A percentile compares a stretch with the other conserved stretches of the same genome.
phyloP scores from a whole-genome alignment of 2,113 vertebrate species.

The Malurus melanocephalus region DNA sequence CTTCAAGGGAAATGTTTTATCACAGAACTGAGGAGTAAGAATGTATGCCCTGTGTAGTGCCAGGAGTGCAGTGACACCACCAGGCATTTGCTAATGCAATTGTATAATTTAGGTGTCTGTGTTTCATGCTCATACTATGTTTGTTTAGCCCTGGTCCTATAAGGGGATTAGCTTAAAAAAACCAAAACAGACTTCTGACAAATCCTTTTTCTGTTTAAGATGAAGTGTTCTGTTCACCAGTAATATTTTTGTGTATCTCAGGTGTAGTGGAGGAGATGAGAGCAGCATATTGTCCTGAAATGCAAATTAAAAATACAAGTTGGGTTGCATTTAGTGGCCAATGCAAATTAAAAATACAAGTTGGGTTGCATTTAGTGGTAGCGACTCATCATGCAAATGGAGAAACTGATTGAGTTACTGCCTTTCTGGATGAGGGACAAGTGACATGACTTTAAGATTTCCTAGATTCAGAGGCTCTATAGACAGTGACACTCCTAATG shows the following conservation, averaged over 20 bases:
- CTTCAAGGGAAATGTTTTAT: neutral
- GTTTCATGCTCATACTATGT: neutral
- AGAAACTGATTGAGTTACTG: neutral
- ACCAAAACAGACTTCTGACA: neutral
- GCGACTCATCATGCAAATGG: neutral
- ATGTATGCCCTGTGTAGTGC: accelerated
- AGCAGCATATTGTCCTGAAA: neutral
- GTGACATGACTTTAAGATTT: neutral
- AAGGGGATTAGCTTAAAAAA: neutral
- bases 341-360: neutral
- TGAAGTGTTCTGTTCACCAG: neutral
- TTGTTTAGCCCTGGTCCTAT: neutral
- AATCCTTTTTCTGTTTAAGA: neutral
- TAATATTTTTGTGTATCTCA: neutral
- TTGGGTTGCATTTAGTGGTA: neutral
- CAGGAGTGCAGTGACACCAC: neutral
- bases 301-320: neutral
- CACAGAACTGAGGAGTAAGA: neutral
- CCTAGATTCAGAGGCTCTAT: neutral
- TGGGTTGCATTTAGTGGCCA: neutral
- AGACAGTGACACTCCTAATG: neutral
- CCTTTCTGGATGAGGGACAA: neutral
- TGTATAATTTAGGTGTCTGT: neutral
- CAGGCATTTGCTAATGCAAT: neutral
- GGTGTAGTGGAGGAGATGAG: accelerated